A percentile compares a stretch with the other conserved stretches of the same genome.
Evolutionary conservation across 2,888 invertebrate species (phyloP).

Genomic region (Desoria tigrina): DNA sequence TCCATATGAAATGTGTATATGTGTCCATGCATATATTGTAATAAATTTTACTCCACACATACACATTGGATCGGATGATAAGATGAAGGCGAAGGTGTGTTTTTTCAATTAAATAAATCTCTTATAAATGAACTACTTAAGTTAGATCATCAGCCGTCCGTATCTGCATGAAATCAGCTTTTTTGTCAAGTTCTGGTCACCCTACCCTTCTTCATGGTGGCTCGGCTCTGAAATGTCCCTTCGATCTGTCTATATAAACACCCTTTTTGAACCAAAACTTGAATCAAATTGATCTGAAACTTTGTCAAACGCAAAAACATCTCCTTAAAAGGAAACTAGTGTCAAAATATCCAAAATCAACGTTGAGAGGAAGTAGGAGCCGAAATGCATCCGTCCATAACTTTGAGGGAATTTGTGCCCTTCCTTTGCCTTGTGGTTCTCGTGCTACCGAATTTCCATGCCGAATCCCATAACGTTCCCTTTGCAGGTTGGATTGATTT

Average conservation of each 20-base stretch:
- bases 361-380: background rate
- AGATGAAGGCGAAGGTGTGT: conserved; percentile 21
- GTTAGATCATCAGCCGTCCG: conserved; percentile 2
- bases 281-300: background rate
- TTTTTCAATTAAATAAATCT: conserved; percentile 20
- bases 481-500: conserved; percentile 3
- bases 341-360: background rate
- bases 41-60: background rate
- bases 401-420: background rate
- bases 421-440: background rate
- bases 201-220: no score
- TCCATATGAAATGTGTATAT: no score
- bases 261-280: background rate
- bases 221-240: background rate
- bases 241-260: conserved; percentile 1
- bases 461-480: background rate
- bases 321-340: background rate
- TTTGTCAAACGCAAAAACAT: background rate
- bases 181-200: no score
- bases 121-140: conserved; percentile 33
- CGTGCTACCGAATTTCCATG: background rate
- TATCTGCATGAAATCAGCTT: no score
- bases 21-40: no score
- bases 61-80: background rate
- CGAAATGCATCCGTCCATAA: background rate